Conservation (phyloP, 2,888 invertebrate species). For the Nomada ferruginata region DNA sequence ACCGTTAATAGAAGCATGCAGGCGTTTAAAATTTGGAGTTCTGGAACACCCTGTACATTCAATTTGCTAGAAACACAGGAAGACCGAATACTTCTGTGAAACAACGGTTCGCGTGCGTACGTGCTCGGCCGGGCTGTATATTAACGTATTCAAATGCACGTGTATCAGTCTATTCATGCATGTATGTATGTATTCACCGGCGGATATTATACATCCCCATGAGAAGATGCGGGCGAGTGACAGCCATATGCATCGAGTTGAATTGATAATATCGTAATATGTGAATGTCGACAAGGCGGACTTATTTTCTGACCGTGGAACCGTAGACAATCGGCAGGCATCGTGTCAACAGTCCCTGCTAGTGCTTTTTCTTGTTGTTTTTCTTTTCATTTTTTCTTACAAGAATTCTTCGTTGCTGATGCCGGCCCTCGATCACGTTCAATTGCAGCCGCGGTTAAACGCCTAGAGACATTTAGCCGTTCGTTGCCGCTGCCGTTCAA, state of each 20-base stretch:
- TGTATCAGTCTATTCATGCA: slow-evolving; percentile 63
- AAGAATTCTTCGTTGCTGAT: slow-evolving; percentile 5
- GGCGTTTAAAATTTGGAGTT: slow-evolving; percentile 9
- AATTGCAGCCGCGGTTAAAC: background rate
- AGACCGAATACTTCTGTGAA: slow-evolving; percentile 31
- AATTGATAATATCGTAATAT: slow-evolving; percentile 81
- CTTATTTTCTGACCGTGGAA: slow-evolving; percentile 46
- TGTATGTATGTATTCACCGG: slow-evolving; percentile 69
- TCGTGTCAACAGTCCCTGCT: slow-evolving; percentile 29
- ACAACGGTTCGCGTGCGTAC: slow-evolving; percentile 39
- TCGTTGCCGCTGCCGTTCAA: slow-evolving; percentile 2
- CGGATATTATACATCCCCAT: slow-evolving; percentile 76
- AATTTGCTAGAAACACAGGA: background rate
- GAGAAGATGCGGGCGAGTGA: slow-evolving; percentile 81
- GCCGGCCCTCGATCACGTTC: slow-evolving; percentile 6
- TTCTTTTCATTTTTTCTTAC: slow-evolving; percentile 2
- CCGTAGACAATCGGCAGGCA: slow-evolving; percentile 24
- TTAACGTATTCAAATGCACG: slow-evolving; percentile 71
- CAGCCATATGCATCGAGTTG: slow-evolving; percentile 78
- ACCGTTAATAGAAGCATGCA: slow-evolving; percentile 15
- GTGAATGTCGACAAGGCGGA: slow-evolving; percentile 75
- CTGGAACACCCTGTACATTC: slow-evolving; percentile 15
- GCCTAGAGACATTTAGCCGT: background rate
- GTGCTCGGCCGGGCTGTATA: slow-evolving; percentile 56
- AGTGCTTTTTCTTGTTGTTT: background rate